These are phyloP conservation scores for Phengaris alcon DNA, from an alignment of 2,888 invertebrate genomes.

Conservation along the genomic window DNA sequence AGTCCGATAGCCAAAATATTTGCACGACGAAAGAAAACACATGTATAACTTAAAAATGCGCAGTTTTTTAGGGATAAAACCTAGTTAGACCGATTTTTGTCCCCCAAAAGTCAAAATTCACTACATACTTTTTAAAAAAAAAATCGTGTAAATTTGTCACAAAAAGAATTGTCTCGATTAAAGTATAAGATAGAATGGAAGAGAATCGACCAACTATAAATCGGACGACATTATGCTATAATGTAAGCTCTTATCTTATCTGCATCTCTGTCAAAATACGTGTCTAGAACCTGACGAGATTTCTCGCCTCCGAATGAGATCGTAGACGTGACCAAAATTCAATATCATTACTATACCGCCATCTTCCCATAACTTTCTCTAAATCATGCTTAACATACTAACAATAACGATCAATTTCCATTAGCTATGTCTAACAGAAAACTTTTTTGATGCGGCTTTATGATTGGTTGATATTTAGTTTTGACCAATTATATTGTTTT, in stretches of 20 bases:
- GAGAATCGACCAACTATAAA: constrained; percentile 13
- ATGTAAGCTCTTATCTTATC: constrained; percentile 15
- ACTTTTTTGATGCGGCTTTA: not conserved
- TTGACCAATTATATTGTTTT: not conserved
- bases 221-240: constrained; percentile 19
- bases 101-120: too few species aligned
- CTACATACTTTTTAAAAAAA: too few species aligned
- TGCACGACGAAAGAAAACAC: too few species aligned
- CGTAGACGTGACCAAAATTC: constrained; percentile 17
- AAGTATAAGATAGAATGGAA: not conserved
- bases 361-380: not conserved
- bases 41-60: too few species aligned
- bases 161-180: too few species aligned
- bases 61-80: too few species aligned
- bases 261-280: not conserved
- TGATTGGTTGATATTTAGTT: not conserved
- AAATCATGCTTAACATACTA: not conserved
- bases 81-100: too few species aligned
- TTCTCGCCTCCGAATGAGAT: constrained; percentile 12
- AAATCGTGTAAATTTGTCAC: too few species aligned
- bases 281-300: constrained; percentile 16
- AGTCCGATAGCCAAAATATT: too few species aligned
- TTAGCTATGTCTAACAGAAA: not conserved
- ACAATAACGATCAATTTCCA: not conserved
- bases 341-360: not conserved